Conservation (phyloP, 2,888 invertebrate species). For the Thymelicus sylvestris region DNA sequence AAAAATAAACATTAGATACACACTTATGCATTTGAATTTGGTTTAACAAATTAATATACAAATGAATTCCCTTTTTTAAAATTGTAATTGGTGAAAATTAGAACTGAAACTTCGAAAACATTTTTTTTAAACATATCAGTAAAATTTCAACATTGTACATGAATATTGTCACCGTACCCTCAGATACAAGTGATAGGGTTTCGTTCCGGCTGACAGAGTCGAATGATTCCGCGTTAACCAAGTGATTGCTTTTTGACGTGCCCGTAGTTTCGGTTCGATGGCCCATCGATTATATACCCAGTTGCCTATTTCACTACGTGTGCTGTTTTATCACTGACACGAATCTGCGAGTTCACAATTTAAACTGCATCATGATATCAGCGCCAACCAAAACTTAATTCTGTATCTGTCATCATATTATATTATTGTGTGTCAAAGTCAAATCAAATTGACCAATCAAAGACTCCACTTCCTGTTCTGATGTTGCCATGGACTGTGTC, state of each 20-base stretch:
- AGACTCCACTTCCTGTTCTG: too few relatives aligned
- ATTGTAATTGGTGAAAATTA: background rate
- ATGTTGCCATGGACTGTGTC: too few relatives aligned
- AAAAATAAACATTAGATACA: too few relatives aligned
- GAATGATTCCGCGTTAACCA: conserved; percentile 70
- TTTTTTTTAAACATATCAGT: conserved; percentile 11
- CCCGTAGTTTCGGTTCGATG: conserved; percentile 57
- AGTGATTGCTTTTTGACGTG: conserved; percentile 75
- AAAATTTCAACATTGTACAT: conserved; percentile 32
- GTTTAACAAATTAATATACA: too few relatives aligned
- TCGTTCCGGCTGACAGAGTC: conserved; percentile 70
- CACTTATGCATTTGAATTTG: too few relatives aligned
- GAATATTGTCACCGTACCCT: conserved; percentile 50
- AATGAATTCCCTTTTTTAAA: too few relatives aligned
- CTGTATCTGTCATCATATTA: too few relatives aligned
- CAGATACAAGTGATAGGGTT: conserved; percentile 77
- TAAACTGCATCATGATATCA: too few relatives aligned
- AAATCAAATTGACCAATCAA: too few relatives aligned
- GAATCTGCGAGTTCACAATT: background rate
- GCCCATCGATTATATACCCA: conserved; percentile 34
- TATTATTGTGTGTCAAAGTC: too few relatives aligned
- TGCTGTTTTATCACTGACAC: background rate
- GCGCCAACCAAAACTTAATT: too few relatives aligned
- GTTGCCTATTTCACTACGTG: conserved; percentile 3
- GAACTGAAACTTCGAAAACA: background rate